Evolutionary conservation across 2,888 invertebrate genomes (phyloP).

Genomic region (Anorthoa munda): DNA sequence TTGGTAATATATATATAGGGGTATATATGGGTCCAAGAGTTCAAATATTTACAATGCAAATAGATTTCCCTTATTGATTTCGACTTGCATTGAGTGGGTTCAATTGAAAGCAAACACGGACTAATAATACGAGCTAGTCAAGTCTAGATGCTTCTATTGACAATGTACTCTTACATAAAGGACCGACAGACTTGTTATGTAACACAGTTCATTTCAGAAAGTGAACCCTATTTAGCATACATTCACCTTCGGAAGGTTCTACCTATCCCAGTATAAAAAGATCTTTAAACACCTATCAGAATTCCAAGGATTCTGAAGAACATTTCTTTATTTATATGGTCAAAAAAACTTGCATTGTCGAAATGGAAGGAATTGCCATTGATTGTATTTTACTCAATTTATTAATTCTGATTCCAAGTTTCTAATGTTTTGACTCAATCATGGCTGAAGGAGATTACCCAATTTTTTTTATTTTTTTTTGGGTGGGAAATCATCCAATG

Average conservation of each 20-base stretch:
- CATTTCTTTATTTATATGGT: neutral
- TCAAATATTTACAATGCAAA: constrained; percentile 37
- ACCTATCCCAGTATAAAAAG: no score
- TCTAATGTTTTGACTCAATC: no score
- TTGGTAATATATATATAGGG: neutral
- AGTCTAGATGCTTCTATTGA: constrained; percentile 26
- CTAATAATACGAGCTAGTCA: constrained; percentile 34
- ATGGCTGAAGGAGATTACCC: no score
- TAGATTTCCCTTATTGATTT: constrained; percentile 59
- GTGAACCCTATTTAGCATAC: neutral
- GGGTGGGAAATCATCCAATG: no score
- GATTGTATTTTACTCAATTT: no score
- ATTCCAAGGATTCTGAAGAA: neutral
- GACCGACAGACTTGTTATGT: neutral
- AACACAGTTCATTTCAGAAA: neutral
- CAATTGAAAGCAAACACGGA: constrained; percentile 54
- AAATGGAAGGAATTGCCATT: no score
- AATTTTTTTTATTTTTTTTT: no score
- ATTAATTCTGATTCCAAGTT: no score
- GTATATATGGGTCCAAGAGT: constrained; percentile 36
- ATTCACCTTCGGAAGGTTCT: neutral
- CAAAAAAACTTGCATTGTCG: neutral
- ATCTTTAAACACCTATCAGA: neutral
- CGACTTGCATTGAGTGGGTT: constrained; percentile 60
- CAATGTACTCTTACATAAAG: constrained; percentile 34